Conservation (phyloP, 2,113 vertebrate species). For the Barbus barbus region DNA sequence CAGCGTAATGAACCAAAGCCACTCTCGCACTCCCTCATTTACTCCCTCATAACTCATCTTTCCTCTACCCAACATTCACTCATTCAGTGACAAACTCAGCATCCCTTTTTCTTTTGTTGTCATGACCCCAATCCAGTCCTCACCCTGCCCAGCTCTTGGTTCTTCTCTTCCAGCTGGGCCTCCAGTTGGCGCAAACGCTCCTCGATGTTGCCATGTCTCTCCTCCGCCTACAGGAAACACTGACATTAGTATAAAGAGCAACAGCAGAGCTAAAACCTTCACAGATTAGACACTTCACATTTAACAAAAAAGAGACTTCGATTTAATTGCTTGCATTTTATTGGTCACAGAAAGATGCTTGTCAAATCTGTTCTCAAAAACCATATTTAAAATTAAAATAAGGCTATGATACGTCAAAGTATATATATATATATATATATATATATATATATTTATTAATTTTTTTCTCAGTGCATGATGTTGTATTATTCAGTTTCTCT, state of each 20-base stretch:
- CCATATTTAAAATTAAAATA: not conserved
- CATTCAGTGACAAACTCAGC: not conserved
- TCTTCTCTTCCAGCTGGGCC: conserved; percentile 94
- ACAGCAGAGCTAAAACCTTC: not conserved
- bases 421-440: no score
- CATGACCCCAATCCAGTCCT: conserved; percentile 58
- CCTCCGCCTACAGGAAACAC: conserved; percentile 85
- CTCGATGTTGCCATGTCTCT: conserved; percentile 93
- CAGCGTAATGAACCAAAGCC: not conserved
- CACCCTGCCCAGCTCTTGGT: conserved; percentile 94
- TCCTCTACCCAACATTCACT: not conserved
- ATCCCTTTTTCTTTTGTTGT: not conserved
- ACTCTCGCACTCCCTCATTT: not conserved
- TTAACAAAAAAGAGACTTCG: not conserved
- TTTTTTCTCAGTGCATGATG: not conserved
- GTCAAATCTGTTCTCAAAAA: no score
- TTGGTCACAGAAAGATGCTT: no score
- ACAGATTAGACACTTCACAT: not conserved
- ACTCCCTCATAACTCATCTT: not conserved
- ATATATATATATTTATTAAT: no score
- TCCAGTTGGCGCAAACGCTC: conserved; percentile 93
- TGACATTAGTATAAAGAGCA: not conserved
- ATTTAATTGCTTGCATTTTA: no score
- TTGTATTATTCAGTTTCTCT: not conserved
- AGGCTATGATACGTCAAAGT: not conserved